phyloP scores from a whole-genome alignment of 2,888 invertebrate species.

The Calephelis perditalis region DNA sequence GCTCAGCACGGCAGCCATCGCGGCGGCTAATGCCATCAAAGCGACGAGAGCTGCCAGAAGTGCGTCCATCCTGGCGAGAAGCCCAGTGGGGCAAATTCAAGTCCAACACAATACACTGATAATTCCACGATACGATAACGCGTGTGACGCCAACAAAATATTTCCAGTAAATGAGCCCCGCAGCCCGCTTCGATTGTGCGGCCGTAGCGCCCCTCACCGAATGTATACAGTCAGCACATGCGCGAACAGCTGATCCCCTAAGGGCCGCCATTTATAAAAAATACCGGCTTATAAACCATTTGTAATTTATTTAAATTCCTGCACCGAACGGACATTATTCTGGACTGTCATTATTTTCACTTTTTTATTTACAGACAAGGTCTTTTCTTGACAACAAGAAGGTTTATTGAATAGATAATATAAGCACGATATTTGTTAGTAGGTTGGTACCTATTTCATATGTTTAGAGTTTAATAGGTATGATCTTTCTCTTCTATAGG shows the following conservation, averaged over 20 bases:
- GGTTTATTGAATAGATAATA: neutral
- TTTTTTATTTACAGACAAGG: neutral
- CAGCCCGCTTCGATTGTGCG: slow-evolving; percentile 47
- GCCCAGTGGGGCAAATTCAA: slow-evolving; percentile 61
- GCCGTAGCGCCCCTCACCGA: slow-evolving; percentile 42
- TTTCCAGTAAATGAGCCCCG: slow-evolving; percentile 45
- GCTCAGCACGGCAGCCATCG: slow-evolving; percentile 78
- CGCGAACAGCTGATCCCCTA: slow-evolving; percentile 69
- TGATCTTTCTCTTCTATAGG: neutral
- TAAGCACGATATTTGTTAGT: too few species aligned
- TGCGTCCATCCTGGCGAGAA: slow-evolving; percentile 72
- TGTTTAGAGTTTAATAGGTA: neutral
- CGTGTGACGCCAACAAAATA: slow-evolving; percentile 44
- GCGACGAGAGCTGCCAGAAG: slow-evolving; percentile 71
- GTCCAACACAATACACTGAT: slow-evolving; percentile 36
- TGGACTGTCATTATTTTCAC: neutral
- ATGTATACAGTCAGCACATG: slow-evolving; percentile 51
- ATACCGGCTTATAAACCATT: slow-evolving; percentile 3
- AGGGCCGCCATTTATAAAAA: slow-evolving; percentile 26
- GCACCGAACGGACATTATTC: neutral
- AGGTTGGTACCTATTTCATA: too few species aligned
- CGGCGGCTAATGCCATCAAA: slow-evolving; percentile 73
- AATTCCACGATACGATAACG: slow-evolving; percentile 40
- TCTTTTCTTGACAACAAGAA: neutral
- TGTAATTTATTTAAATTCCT: slow-evolving; percentile 5